Evolutionary conservation across 2,888 invertebrate species (phyloP).

Genomic region (Gastrophysa polygoni): DNA sequence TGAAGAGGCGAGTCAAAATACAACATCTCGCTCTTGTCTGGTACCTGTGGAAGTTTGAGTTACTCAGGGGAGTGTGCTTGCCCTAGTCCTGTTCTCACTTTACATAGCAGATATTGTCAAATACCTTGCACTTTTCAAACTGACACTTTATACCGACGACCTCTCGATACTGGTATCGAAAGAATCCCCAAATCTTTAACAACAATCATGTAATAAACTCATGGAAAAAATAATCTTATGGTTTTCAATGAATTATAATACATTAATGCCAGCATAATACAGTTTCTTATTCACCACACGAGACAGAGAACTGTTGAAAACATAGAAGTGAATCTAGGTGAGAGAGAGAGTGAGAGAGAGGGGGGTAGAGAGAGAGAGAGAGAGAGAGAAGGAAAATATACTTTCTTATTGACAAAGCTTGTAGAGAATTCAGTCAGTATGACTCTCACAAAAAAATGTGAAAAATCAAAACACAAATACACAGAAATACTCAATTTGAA

Average conservation of each 20-base stretch:
- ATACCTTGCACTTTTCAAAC: not conserved
- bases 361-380: no score
- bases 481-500: no score
- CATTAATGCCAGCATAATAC: not conserved
- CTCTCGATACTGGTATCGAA: not conserved
- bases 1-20: not conserved
- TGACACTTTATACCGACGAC: not conserved
- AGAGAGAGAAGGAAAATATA: no score
- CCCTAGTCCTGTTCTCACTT: no score
- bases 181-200: not conserved
- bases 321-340: not conserved
- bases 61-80: no score
- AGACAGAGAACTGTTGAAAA: not conserved
- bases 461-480: no score
- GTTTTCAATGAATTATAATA: not conserved
- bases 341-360: no score
- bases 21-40: not conserved
- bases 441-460: no score
- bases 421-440: no score
- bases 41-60: no score
- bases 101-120: slow-evolving; percentile 2
- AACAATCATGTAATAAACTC: not conserved
- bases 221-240: not conserved
- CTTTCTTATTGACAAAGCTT: no score
- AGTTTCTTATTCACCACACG: not conserved